Percentiles rank a stretch among this genome's conserved stretches.
phyloP scores from a whole-genome alignment of 2,888 invertebrate species.

The Leucozona laternaria region DNA sequence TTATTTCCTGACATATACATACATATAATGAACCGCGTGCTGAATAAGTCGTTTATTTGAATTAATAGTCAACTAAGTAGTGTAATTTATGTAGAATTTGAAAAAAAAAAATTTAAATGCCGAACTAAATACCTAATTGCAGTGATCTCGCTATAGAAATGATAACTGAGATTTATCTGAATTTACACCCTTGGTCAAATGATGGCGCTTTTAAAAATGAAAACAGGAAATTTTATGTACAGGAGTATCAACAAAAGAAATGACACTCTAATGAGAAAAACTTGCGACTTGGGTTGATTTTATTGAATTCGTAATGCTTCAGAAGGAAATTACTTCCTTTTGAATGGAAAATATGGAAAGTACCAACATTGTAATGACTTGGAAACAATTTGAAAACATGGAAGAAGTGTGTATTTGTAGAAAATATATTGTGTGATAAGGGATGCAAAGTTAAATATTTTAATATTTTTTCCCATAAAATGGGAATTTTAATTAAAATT shows the following conservation, averaged over 20 bases:
- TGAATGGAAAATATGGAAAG: background rate
- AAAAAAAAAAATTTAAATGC: conserved; percentile 29
- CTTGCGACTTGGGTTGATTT: background rate
- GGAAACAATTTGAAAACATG: too few relatives aligned
- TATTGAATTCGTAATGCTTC: background rate
- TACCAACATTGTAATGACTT: background rate
- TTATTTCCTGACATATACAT: conserved; percentile 37
- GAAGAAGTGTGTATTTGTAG: too few relatives aligned
- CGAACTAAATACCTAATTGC: conserved; percentile 60
- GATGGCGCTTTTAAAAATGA: background rate
- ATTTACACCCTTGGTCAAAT: background rate
- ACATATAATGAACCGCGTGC: conserved; percentile 52
- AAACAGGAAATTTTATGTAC: background rate
- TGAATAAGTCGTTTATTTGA: conserved; percentile 64
- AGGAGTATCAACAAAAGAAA: background rate
- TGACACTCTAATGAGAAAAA: conserved; percentile 3
- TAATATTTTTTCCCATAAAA: too few relatives aligned
- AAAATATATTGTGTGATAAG: too few relatives aligned
- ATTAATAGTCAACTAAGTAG: conserved; percentile 61
- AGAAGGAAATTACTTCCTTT: background rate
- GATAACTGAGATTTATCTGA: background rate
- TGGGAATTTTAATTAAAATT: too few relatives aligned
- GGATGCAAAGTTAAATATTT: too few relatives aligned
- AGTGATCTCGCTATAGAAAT: conserved; percentile 8
- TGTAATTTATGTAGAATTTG: conserved; percentile 48